A percentile compares a stretch with the other conserved stretches of the same genome.
phyloP scores from a whole-genome alignment of 1,140 invertebrate species.

The Chionoecetes opilio region DNA sequence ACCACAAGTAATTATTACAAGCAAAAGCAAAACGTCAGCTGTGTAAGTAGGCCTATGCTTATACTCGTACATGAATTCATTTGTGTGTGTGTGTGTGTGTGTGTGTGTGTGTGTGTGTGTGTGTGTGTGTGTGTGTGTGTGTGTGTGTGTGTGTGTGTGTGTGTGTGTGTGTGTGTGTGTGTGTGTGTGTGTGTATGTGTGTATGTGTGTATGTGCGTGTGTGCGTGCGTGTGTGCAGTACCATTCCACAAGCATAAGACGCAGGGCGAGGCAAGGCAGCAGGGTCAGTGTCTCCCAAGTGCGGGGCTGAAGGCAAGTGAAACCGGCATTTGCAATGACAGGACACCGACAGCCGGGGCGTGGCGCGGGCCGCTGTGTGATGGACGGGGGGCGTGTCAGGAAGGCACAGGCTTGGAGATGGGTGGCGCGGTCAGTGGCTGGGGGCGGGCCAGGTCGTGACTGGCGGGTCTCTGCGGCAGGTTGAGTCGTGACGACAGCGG shows the following conservation, averaged over 20 bases:
- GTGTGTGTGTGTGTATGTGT: conserved; percentile 62
- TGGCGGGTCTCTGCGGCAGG: conserved; percentile 52
- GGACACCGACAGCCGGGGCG: background rate
- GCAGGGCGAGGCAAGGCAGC: background rate
- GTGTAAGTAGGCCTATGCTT: background rate
- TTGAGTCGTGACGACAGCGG: conserved; percentile 69
- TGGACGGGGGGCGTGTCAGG: conserved; percentile 44
- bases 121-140: conserved; percentile 64
- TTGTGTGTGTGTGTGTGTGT: conserved; percentile 61
- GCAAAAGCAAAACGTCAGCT: background rate
- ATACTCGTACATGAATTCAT: background rate
- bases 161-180: conserved; percentile 64
- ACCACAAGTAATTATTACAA: background rate
- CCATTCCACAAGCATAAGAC: background rate
- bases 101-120: conserved; percentile 63
- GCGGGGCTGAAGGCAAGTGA: background rate
- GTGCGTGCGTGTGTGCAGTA: conserved; percentile 50
- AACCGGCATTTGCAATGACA: background rate
- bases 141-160: conserved; percentile 62
- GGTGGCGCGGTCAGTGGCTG: conserved; percentile 44
- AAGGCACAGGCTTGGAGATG: conserved; percentile 6
- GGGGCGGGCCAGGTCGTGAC: conserved; percentile 65
- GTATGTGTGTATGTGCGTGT: conserved; percentile 57
- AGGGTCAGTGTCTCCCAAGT: background rate
- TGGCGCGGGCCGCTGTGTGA: background rate